These are phyloP conservation scores for Semnornis frantzii DNA, from an alignment of 2,113 vertebrate species.

Conservation along the genomic window DNA sequence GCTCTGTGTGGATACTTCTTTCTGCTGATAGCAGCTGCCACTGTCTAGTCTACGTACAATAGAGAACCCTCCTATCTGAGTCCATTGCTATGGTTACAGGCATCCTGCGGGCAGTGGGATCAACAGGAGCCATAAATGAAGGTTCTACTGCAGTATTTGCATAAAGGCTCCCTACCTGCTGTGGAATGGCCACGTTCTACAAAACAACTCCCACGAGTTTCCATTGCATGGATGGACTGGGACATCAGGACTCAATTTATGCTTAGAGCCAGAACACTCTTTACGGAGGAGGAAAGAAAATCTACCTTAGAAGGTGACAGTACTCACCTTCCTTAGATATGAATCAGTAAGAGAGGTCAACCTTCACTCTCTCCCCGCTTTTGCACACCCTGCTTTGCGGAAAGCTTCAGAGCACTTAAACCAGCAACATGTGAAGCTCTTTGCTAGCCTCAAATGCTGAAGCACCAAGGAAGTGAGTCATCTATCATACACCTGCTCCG, in stretches of 20 bases:
- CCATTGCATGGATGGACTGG: not conserved
- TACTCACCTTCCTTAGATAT: not conserved
- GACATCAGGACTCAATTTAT: not conserved
- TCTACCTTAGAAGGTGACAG: not conserved
- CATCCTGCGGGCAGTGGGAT: slow-evolving; percentile 18
- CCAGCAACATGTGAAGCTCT: not conserved
- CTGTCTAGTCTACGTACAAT: not conserved
- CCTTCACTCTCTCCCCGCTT: not conserved
- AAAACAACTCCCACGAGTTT: slow-evolving; percentile 5
- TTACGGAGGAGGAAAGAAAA: not conserved
- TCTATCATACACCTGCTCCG: slow-evolving; percentile 42
- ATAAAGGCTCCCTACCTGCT: slow-evolving; percentile 43
- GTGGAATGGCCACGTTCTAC: not conserved
- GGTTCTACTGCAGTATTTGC: slow-evolving; percentile 25
- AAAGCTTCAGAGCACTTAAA: not conserved
- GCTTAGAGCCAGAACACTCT: not conserved
- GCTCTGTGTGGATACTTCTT: slow-evolving; percentile 1
- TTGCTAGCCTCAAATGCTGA: slow-evolving; percentile 20
- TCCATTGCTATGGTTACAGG: slow-evolving; percentile 60
- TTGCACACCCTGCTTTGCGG: not conserved
- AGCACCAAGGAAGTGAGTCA: not conserved
- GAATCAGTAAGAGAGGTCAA: not conserved
- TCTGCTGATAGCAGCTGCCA: slow-evolving; percentile 27
- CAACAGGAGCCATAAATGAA: slow-evolving; percentile 48
- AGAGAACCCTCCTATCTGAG: slow-evolving; percentile 13